These are phyloP conservation scores for Alfaro cultratus DNA, from an alignment of 2,797 vertebrate species.

Conservation along the genomic window DNA sequence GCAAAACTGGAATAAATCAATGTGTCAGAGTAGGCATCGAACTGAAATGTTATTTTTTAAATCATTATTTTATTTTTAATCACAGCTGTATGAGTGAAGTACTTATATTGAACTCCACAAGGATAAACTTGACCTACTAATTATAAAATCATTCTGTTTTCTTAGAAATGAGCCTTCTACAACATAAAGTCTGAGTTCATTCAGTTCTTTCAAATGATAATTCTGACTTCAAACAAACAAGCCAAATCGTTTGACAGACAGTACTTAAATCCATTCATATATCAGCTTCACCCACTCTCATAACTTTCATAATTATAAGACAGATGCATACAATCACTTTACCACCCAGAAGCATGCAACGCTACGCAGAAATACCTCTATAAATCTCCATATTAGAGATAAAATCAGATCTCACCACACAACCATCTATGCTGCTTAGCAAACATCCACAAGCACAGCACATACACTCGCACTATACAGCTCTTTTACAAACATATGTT, in stretches of 20 bases:
- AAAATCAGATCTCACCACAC: constrained; percentile 5
- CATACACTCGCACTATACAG: constrained; percentile 13
- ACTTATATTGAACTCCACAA: background rate
- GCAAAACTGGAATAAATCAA: background rate
- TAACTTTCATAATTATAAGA: constrained; percentile 13
- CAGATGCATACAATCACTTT: constrained; percentile 17
- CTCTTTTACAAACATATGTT: constrained; percentile 41
- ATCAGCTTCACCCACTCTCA: constrained; percentile 17
- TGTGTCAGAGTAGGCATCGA: background rate
- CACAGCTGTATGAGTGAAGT: background rate
- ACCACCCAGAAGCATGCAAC: constrained; percentile 19
- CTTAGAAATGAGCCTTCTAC: constrained; percentile 57
- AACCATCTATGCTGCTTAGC: constrained; percentile 22
- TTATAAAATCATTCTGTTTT: constrained; percentile 48
- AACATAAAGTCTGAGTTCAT: constrained; percentile 51
- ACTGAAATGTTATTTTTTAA: background rate
- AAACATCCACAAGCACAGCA: constrained; percentile 26
- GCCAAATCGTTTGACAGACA: constrained; percentile 34
- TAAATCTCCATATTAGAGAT: constrained; percentile 27
- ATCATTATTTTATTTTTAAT: background rate
- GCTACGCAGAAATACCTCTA: constrained; percentile 17
- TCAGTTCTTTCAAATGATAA: constrained; percentile 60
- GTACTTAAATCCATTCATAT: constrained; percentile 38
- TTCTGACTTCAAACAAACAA: constrained; percentile 60
- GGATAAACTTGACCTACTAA: constrained; percentile 21